Evolutionary conservation across 1,140 invertebrate species (phyloP).

Genomic region (Hypothenemus hampei): DNA sequence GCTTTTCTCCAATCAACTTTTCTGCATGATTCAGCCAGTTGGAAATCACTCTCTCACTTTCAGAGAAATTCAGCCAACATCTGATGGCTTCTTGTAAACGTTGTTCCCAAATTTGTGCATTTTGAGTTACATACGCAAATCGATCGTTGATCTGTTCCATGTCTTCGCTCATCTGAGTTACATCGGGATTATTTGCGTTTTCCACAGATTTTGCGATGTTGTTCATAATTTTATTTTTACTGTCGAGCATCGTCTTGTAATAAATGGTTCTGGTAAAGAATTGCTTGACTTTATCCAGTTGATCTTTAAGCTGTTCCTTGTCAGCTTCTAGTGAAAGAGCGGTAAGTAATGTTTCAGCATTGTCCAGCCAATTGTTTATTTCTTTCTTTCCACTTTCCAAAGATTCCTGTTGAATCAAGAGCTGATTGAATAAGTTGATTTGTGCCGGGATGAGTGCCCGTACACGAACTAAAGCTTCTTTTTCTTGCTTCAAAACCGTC

Average conservation of each 20-base stretch:
- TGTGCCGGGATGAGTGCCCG: conserved; percentile 74
- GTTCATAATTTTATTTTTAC: conserved; percentile 89
- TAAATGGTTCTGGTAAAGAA: conserved; percentile 86
- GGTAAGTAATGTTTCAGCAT: conserved; percentile 69
- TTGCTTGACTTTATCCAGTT: conserved; percentile 76
- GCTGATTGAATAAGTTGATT: conserved; percentile 73
- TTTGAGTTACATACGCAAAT: conserved; percentile 68
- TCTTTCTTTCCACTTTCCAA: conserved; percentile 82
- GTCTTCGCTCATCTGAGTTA: conserved; percentile 60
- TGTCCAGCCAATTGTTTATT: conserved; percentile 78
- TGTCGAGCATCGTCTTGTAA: conserved; percentile 90
- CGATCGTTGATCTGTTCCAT: conserved; percentile 79
- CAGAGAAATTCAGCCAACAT: conserved; percentile 81
- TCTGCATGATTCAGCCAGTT: conserved; percentile 85
- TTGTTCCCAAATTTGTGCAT: conserved; percentile 72
- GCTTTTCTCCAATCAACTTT: conserved; percentile 72
- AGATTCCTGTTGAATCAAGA: conserved; percentile 85
- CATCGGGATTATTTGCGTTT: conserved; percentile 65
- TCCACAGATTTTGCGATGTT: conserved; percentile 78
- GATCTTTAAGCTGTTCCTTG: conserved; percentile 66
- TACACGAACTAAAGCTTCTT: conserved; percentile 77
- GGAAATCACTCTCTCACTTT: conserved; percentile 70
- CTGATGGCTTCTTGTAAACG: conserved; percentile 71
- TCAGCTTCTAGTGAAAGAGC: conserved; percentile 59
- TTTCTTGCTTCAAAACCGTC: conserved; percentile 82